Evolutionary conservation across 2,888 invertebrate genomes (phyloP).

Genomic region (Stratiomys singularior): DNA sequence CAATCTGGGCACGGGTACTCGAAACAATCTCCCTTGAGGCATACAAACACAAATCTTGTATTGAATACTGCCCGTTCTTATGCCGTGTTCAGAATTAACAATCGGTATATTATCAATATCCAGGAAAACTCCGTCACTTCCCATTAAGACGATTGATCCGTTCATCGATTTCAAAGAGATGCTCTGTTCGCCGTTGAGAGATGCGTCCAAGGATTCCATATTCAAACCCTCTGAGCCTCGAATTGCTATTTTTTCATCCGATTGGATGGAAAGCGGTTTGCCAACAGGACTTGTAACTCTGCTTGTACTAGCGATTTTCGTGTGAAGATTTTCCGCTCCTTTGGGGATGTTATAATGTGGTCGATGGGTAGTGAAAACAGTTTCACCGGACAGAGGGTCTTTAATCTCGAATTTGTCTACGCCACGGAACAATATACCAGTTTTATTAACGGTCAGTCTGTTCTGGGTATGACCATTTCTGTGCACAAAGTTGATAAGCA

Average conservation of each 20-base stretch:
- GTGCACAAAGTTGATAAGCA: slow-evolving; percentile 64
- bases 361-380: slow-evolving; percentile 80
- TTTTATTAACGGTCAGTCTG: slow-evolving; percentile 70
- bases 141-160: slow-evolving; percentile 76
- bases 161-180: slow-evolving; percentile 80
- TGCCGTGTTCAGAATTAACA: slow-evolving; percentile 67
- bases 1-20: slow-evolving; percentile 74
- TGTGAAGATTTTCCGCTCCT: slow-evolving; percentile 73
- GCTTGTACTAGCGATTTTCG: slow-evolving; percentile 76
- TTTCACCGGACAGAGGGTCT: slow-evolving; percentile 72
- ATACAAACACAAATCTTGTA: slow-evolving; percentile 91
- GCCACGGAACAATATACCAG: slow-evolving; percentile 75
- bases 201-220: slow-evolving; percentile 77
- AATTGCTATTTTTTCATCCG: slow-evolving; percentile 73
- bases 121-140: slow-evolving; percentile 76
- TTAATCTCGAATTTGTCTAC: slow-evolving; percentile 76
- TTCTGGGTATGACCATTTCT: slow-evolving; percentile 64
- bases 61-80: slow-evolving; percentile 69
- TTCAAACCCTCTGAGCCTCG: slow-evolving; percentile 83
- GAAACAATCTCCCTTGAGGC: slow-evolving; percentile 86
- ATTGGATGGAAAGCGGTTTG: slow-evolving; percentile 73
- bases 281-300: slow-evolving; percentile 80
- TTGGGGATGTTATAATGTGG: slow-evolving; percentile 78
- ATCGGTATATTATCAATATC: slow-evolving; percentile 79
- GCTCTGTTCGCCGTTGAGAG: slow-evolving; percentile 82